phyloP scores from a whole-genome alignment of 2,797 vertebrate genomes.

The Coregonus sp. region DNA sequence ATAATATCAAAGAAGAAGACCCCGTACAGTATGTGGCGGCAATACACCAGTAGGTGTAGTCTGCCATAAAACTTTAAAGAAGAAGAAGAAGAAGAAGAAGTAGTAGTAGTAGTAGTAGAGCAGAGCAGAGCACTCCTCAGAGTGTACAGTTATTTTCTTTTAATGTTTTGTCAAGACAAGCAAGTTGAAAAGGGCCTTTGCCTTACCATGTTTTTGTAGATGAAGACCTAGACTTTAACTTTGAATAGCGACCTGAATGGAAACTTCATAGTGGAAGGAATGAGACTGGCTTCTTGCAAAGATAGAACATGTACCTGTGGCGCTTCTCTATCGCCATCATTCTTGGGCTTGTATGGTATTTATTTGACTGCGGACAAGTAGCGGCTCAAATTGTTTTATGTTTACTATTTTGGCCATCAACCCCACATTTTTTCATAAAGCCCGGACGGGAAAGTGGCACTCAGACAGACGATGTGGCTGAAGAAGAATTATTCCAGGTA shows the following conservation, averaged over 20 bases:
- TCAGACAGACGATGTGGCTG: conserved; percentile 64
- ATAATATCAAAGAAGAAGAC: too few relatives aligned
- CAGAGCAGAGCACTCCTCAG: neutral
- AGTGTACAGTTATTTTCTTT: neutral
- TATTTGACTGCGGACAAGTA: conserved; percentile 61
- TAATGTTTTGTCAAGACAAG: neutral
- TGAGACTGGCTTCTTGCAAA: conserved; percentile 2
- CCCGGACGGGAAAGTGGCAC: conserved; percentile 63
- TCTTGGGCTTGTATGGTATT: conserved; percentile 66
- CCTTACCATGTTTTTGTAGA: neutral
- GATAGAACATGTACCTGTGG: conserved; percentile 61
- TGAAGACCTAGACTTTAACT: neutral
- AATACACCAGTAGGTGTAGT: too few relatives aligned
- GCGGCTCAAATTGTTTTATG: conserved; percentile 51
- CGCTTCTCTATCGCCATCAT: conserved; percentile 52
- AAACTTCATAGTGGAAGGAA: neutral
- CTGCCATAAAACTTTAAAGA: too few relatives aligned
- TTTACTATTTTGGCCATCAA: conserved; percentile 50
- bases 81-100: too few relatives aligned
- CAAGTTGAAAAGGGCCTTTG: neutral
- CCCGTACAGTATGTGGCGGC: too few relatives aligned
- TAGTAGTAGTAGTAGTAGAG: too few relatives aligned
- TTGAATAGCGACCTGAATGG: neutral
- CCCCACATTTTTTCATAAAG: conserved; percentile 28
- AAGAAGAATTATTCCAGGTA: conserved; percentile 51